A percentile compares a stretch with the other conserved stretches of the same genome.
Conservation (phyloP, 2,113 vertebrate genomes). For the Vimba vimba region DNA sequence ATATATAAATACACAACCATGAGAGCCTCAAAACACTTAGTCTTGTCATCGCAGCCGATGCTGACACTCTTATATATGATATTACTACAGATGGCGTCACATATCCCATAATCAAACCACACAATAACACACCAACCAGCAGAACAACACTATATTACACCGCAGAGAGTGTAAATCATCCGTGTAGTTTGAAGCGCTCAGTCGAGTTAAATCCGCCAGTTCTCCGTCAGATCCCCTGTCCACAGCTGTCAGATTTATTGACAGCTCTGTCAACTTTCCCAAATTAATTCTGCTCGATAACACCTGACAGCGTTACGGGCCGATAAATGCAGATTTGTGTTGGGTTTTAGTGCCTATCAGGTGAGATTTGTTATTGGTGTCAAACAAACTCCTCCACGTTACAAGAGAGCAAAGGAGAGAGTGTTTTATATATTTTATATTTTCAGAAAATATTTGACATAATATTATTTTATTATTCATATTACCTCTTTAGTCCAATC, state of each 20-base stretch:
- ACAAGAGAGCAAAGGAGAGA: conserved; percentile 13
- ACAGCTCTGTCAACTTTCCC: conserved; percentile 64
- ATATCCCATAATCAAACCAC: conserved; percentile 32
- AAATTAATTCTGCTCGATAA: conserved; percentile 56
- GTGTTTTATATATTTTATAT: background rate
- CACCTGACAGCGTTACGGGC: conserved; percentile 58
- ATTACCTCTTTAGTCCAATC: background rate
- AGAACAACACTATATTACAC: conserved; percentile 7
- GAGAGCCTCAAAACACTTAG: conserved; percentile 14
- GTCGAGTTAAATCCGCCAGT: conserved; percentile 16
- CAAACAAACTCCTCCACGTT: background rate
- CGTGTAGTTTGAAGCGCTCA: conserved; percentile 22
- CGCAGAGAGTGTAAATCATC: conserved; percentile 47
- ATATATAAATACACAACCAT: conserved; percentile 33
- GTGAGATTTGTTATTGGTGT: conserved; percentile 62
- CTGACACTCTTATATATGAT: background rate
- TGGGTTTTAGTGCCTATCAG: conserved; percentile 60
- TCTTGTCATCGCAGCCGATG: conserved; percentile 7
- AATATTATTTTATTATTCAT: background rate
- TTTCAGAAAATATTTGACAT: background rate
- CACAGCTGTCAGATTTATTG: conserved; percentile 63
- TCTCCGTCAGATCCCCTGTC: conserved; percentile 16
- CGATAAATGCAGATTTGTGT: conserved; percentile 67
- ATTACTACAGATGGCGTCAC: conserved; percentile 30
- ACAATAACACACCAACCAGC: conserved; percentile 5